phyloP scores from a whole-genome alignment of 2,888 invertebrate species.

The Campaea margaritaria region DNA sequence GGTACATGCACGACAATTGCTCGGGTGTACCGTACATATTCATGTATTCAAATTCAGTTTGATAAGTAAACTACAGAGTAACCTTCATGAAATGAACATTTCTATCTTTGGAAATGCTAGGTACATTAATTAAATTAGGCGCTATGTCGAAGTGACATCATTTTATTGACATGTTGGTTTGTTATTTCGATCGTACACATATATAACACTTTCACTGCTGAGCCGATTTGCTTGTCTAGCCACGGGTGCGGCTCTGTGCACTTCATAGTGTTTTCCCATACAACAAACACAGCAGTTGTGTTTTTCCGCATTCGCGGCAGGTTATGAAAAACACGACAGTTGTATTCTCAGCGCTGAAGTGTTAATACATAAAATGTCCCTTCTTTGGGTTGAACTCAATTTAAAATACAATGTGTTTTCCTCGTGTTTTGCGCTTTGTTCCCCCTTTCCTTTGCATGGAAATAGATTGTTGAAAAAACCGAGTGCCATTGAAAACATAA shows the following conservation, averaged over 20 bases:
- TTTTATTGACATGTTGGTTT: constrained; percentile 13
- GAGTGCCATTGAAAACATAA: constrained; percentile 9
- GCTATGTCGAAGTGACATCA: constrained; percentile 17
- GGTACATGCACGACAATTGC: constrained; percentile 36
- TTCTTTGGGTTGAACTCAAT: constrained; percentile 6
- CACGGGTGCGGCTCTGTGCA: too few relatives aligned
- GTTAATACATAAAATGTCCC: constrained; percentile 2
- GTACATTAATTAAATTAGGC: constrained; percentile 31
- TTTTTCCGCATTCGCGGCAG: too few relatives aligned
- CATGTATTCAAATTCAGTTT: constrained; percentile 67
- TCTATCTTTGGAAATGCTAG: constrained; percentile 16
- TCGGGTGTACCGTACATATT: constrained; percentile 55
- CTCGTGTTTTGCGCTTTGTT: constrained; percentile 12
- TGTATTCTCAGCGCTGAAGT: too few relatives aligned
- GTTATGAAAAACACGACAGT: too few relatives aligned
- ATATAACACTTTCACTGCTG: too few relatives aligned
- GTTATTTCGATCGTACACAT: constrained; percentile 25
- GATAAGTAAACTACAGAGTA: constrained; percentile 50
- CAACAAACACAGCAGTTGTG: too few relatives aligned
- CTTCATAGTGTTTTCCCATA: too few relatives aligned
- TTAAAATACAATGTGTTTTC: constrained; percentile 13
- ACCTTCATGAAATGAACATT: constrained; percentile 30
- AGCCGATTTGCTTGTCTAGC: too few relatives aligned
- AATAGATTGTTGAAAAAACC: constrained; percentile 18
- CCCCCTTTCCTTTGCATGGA: constrained; percentile 20